phyloP scores from a whole-genome alignment of 2,888 invertebrate genomes.

The Xestobium rufovillosum region DNA sequence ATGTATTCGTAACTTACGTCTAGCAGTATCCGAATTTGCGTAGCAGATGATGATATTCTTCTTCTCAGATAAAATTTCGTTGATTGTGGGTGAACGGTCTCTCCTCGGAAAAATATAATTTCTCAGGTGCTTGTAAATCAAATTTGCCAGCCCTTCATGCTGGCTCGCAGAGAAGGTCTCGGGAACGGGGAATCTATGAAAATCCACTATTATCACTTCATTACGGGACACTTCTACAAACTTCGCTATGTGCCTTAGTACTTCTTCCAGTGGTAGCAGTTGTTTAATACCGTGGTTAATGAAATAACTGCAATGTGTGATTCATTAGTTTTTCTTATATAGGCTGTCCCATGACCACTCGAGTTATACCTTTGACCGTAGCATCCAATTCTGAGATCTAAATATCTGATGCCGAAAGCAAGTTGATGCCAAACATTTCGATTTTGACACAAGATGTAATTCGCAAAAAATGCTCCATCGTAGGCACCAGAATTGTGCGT shows the following conservation, averaged over 20 bases:
- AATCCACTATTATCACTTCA: conserved; percentile 66
- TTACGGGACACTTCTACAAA: conserved; percentile 55
- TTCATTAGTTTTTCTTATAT: not conserved
- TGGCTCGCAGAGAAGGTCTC: conserved; percentile 9
- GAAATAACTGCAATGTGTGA: no score
- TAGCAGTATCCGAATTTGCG: no score
- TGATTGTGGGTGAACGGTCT: not conserved
- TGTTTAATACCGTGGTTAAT: no score
- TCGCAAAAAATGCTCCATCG: conserved; percentile 26
- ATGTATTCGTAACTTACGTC: no score
- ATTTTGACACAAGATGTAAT: conserved; percentile 39
- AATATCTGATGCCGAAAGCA: conserved; percentile 52
- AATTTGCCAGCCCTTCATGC: conserved; percentile 11
- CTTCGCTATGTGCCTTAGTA: conserved; percentile 14
- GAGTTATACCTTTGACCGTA: no score
- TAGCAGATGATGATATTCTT: no score
- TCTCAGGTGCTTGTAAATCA: conserved; percentile 14
- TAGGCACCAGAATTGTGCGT: conserved; percentile 61
- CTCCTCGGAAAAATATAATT: conserved; percentile 8
- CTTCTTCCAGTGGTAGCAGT: conserved; percentile 16
- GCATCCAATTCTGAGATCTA: conserved; percentile 53
- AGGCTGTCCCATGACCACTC: no score
- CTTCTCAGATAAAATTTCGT: no score
- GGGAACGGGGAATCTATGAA: conserved; percentile 59
- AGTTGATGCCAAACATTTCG: conserved; percentile 52